Conservation (phyloP, 1,140 invertebrate genomes). For the Harlomillsia oculata region DNA sequence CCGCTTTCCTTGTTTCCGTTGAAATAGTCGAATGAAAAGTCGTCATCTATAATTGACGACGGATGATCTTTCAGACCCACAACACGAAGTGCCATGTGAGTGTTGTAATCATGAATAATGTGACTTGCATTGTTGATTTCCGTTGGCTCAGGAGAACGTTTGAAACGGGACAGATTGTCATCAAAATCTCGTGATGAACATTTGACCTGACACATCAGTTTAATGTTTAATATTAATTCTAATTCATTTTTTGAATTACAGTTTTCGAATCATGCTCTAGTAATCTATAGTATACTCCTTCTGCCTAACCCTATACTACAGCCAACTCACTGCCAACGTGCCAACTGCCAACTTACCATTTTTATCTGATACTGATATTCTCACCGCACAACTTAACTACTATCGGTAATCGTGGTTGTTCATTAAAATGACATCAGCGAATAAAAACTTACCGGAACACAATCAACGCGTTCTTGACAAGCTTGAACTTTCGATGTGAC, state of each 20-base stretch:
- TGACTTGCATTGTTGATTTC: conserved; percentile 25
- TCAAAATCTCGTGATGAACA: no score
- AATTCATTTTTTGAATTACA: no score
- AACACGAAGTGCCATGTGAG: conserved; percentile 30
- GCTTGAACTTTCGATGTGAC: conserved; percentile 34
- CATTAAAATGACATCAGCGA: not conserved
- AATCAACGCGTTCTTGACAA: conserved; percentile 30
- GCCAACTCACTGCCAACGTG: no score
- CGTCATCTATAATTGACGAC: conserved; percentile 19
- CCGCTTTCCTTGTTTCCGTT: not conserved
- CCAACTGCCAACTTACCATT: no score
- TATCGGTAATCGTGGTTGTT: not conserved
- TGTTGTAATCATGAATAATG: conserved; percentile 26
- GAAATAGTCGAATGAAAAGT: conserved; percentile 7
- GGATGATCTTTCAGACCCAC: conserved; percentile 30
- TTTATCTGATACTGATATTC: no score
- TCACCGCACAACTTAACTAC: no score
- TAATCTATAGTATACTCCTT: no score
- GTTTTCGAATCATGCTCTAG: no score
- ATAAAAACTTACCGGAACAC: conserved; percentile 7
- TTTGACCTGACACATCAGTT: no score
- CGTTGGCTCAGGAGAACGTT: conserved; percentile 13
- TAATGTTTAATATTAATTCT: no score
- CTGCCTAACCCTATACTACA: no score
- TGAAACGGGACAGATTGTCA: conserved; percentile 3